Evolutionary conservation across 2,888 invertebrate genomes (phyloP).

Genomic region (Spodoptera exigua): DNA sequence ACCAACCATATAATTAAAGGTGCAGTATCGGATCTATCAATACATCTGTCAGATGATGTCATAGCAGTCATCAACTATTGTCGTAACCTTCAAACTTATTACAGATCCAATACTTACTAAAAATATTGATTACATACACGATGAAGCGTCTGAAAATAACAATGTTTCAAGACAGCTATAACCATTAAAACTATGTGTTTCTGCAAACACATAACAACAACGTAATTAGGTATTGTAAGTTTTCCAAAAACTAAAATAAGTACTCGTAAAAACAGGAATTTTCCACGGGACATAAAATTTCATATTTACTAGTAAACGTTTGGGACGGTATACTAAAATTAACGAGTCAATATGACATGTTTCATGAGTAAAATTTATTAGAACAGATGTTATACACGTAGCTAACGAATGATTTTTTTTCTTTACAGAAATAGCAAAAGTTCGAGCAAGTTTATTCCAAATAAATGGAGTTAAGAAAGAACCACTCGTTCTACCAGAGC

Average conservation of each 20-base stretch:
- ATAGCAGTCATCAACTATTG: conserved; percentile 59
- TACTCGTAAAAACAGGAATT: conserved; percentile 62
- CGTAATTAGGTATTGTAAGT: conserved; percentile 42
- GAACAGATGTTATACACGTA: conserved; percentile 63
- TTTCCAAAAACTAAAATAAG: conserved; percentile 58
- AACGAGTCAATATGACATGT: conserved; percentile 71
- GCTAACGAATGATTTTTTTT: conserved; percentile 65
- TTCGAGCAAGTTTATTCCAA: conserved; percentile 99
- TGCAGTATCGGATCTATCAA: conserved; percentile 69
- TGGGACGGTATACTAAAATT: conserved; percentile 74
- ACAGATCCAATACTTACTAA: conserved; percentile 40
- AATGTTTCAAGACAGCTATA: conserved; percentile 17
- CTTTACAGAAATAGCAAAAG: conserved; percentile 98
- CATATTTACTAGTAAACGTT: conserved; percentile 73
- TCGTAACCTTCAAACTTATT: conserved; percentile 56
- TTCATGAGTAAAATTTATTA: conserved; percentile 72
- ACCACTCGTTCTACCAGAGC: conserved; percentile 96
- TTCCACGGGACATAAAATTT: conserved; percentile 73
- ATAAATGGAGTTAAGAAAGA: conserved; percentile 99
- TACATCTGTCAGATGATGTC: conserved; percentile 73
- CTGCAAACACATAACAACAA: conserved; percentile 11
- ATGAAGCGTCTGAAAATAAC: conserved; percentile 6
- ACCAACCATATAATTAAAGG: conserved; percentile 66
- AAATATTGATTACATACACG: conserved; percentile 44
- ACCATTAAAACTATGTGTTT: conserved; percentile 18